Evolutionary conservation across 2,113 vertebrate species (phyloP).

Genomic region (Gorsachius goisagi): DNA sequence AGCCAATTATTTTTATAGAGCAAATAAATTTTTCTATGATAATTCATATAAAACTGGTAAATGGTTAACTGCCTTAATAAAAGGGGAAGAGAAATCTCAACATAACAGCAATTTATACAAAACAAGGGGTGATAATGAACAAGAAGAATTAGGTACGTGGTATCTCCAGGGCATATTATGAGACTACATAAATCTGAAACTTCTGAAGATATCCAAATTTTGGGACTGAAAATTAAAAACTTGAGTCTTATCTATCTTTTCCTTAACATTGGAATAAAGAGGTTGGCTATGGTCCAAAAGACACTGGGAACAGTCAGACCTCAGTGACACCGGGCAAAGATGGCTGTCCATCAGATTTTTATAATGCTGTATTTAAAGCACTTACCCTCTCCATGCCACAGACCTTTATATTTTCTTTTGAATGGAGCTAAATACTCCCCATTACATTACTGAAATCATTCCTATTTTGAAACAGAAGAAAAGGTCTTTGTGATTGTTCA

Average conservation of each 20-base stretch:
- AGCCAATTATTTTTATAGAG: conserved; percentile 79
- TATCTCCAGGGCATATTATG: conserved; percentile 50
- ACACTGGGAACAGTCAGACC: conserved; percentile 8
- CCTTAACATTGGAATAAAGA: neutral
- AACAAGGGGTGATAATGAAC: conserved; percentile 70
- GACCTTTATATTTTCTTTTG: conserved; percentile 22
- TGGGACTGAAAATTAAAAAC: conserved; percentile 21
- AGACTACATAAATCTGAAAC: conserved; percentile 53
- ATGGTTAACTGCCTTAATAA: conserved; percentile 75
- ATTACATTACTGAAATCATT: conserved; percentile 8
- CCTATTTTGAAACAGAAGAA: conserved; percentile 42
- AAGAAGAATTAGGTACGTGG: conserved; percentile 39
- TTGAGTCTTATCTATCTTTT: neutral
- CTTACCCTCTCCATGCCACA: neutral
- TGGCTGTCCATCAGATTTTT: neutral
- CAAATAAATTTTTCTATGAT: conserved; percentile 77
- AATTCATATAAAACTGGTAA: conserved; percentile 77
- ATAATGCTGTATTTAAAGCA: conserved; percentile 4
- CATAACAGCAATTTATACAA: conserved; percentile 71
- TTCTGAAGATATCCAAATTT: conserved; percentile 46
- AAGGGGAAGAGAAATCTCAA: conserved; percentile 64
- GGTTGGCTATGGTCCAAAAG: neutral
- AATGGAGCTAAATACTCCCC: neutral
- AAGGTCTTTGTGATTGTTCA: conserved; percentile 39
- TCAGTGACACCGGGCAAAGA: neutral